phyloP scores from a whole-genome alignment of 2,797 vertebrate species.

The Ispidina picta region DNA sequence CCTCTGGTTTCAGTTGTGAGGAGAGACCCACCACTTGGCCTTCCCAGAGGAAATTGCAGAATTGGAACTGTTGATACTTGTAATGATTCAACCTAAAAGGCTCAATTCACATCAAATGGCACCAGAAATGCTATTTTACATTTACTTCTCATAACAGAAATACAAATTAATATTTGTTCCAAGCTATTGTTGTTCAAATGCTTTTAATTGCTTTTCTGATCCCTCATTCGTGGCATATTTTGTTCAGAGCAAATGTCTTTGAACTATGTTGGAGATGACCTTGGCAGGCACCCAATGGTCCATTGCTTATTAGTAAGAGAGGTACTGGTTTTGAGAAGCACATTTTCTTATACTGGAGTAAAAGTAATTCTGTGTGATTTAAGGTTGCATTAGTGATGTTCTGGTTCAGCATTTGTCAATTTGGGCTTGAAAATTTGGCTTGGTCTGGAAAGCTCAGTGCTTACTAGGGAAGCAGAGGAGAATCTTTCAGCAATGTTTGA shows the following conservation, averaged over 20 bases:
- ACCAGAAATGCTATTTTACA: slow-evolving; percentile 35
- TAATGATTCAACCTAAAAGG: slow-evolving; percentile 50
- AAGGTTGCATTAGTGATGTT: neutral
- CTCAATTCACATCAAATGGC: slow-evolving; percentile 54
- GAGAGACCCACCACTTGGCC: neutral
- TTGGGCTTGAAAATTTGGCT: slow-evolving; percentile 43
- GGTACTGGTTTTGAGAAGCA: neutral
- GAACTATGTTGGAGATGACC: slow-evolving; percentile 4
- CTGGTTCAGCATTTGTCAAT: slow-evolving; percentile 11
- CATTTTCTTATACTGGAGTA: neutral
- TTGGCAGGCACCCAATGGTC: neutral
- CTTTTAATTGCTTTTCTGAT: slow-evolving; percentile 65
- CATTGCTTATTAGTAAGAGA: neutral
- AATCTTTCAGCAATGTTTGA: slow-evolving; percentile 4
- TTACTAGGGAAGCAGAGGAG: slow-evolving; percentile 21
- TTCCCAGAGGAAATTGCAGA: slow-evolving; percentile 18
- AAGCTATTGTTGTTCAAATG: slow-evolving; percentile 55
- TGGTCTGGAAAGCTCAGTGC: slow-evolving; percentile 25
- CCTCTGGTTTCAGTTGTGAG: neutral
- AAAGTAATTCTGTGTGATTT: slow-evolving; percentile 11
- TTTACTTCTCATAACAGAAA: slow-evolving; percentile 25
- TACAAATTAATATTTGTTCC: slow-evolving; percentile 63
- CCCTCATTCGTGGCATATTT: neutral
- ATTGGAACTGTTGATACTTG: slow-evolving; percentile 23
- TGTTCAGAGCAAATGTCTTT: neutral